phyloP scores from a whole-genome alignment of 2,888 invertebrate species.

The Zygogramma bicolorata region DNA sequence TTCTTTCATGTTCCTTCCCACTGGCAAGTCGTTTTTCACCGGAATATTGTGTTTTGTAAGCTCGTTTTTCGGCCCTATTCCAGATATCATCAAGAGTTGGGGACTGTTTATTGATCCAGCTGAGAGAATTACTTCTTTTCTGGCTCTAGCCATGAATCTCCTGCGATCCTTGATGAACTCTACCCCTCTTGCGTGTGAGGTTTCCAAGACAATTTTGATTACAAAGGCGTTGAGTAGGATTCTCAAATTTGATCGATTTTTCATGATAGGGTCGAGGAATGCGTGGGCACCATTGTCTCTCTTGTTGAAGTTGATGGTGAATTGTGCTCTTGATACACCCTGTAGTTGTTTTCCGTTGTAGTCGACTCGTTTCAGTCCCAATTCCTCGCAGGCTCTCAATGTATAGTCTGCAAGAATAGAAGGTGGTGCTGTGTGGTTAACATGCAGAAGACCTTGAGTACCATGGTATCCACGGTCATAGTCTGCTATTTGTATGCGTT shows the following conservation, averaged over 20 bases:
- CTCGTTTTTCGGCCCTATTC: slow-evolving; percentile 53
- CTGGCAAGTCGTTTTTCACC: slow-evolving; percentile 51
- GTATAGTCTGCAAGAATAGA: slow-evolving; percentile 14
- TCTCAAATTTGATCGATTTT: slow-evolving; percentile 55
- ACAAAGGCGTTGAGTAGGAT: slow-evolving; percentile 69
- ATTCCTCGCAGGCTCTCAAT: slow-evolving; percentile 68
- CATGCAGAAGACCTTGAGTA: slow-evolving; percentile 70
- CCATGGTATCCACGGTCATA: slow-evolving; percentile 28
- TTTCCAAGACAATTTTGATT: slow-evolving; percentile 11
- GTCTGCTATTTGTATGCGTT: slow-evolving; percentile 64
- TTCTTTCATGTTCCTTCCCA: slow-evolving; percentile 52
- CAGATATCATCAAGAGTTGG: slow-evolving; percentile 55
- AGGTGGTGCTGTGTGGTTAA: slow-evolving; percentile 29
- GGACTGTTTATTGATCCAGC: slow-evolving; percentile 80
- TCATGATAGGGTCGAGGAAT: slow-evolving; percentile 9
- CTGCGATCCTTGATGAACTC: slow-evolving; percentile 43
- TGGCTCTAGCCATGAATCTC: slow-evolving; percentile 68
- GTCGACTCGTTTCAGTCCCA: slow-evolving; percentile 23
- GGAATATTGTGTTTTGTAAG: slow-evolving; percentile 46
- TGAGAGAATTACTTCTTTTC: slow-evolving; percentile 79
- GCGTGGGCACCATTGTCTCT: too few species aligned
- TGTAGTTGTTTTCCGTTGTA: slow-evolving; percentile 24
- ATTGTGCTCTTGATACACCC: slow-evolving; percentile 26
- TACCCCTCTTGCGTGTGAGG: slow-evolving; percentile 22
- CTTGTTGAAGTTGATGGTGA: slow-evolving; percentile 29